phyloP scores from a whole-genome alignment of 2,797 vertebrate genomes.

The Pseudomugil gertrudae region DNA sequence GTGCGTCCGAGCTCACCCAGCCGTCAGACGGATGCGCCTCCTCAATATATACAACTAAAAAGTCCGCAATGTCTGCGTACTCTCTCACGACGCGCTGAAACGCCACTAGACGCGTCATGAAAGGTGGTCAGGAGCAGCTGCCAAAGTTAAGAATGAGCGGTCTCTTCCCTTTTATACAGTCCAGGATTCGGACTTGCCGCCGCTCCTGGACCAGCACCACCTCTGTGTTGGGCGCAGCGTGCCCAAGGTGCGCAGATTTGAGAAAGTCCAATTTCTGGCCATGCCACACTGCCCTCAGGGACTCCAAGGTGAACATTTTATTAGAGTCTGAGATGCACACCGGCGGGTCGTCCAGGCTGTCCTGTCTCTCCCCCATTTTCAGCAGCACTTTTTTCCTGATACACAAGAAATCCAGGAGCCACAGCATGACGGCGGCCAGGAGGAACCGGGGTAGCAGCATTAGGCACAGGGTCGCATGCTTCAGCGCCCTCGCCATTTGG shows the following conservation, averaged over 20 bases:
- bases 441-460: slow-evolving; percentile 96
- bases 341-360: slow-evolving; percentile 89
- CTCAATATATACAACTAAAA: slow-evolving; percentile 95
- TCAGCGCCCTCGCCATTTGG: slow-evolving; percentile 88
- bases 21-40: slow-evolving; percentile 98
- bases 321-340: slow-evolving; percentile 95
- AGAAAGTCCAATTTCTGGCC: slow-evolving; percentile 97
- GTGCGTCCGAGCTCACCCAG: slow-evolving; percentile 97
- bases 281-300: slow-evolving; percentile 95
- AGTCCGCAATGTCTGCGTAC: slow-evolving; percentile 94
- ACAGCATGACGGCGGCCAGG: slow-evolving; percentile 92
- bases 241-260: slow-evolving; percentile 92
- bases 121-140: slow-evolving; percentile 99
- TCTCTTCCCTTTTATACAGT: slow-evolving; percentile 88
- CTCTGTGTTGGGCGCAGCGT: slow-evolving; percentile 92
- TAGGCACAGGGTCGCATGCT: slow-evolving; percentile 90
- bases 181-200: slow-evolving; percentile 86
- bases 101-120: slow-evolving; percentile 96
- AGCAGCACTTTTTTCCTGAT: slow-evolving; percentile 91
- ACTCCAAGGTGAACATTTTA: slow-evolving; percentile 94
- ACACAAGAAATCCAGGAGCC: slow-evolving; percentile 96
- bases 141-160: slow-evolving; percentile 97
- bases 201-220: slow-evolving; percentile 89
- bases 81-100: slow-evolving; percentile 92
- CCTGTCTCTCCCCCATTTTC: slow-evolving; percentile 74